Conservation (phyloP, 2,113 vertebrate genomes). For the Xiphorhynchus elegans region DNA sequence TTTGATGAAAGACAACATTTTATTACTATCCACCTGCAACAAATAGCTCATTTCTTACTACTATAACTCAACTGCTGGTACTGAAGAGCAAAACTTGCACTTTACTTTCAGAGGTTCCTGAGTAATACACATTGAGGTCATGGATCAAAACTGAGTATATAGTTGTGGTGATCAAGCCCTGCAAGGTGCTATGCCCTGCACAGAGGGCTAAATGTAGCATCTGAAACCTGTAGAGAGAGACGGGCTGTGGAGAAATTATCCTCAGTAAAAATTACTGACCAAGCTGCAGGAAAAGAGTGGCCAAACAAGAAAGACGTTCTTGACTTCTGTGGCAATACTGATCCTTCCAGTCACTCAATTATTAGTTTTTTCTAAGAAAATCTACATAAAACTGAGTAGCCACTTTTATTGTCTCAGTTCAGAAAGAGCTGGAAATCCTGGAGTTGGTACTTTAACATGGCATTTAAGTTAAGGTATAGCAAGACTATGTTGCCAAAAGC, state of each 20-base stretch:
- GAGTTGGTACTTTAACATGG: not conserved
- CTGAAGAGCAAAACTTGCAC: not conserved
- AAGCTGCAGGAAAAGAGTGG: not conserved
- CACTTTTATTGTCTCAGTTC: not conserved
- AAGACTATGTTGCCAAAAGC: not conserved
- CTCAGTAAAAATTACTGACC: not conserved
- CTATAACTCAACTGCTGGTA: not conserved
- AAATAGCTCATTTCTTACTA: slow-evolving; percentile 12
- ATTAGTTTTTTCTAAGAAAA: not conserved
- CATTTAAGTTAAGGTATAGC: not conserved
- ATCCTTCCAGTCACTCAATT: not conserved
- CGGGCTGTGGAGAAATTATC: not conserved
- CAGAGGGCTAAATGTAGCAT: not conserved
- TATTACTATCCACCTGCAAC: slow-evolving; percentile 7
- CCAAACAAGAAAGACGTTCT: not conserved
- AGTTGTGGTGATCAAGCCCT: not conserved
- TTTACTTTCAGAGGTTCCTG: not conserved
- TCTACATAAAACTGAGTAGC: not conserved
- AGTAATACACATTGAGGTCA: not conserved
- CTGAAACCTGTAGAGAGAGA: not conserved
- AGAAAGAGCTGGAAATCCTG: not conserved
- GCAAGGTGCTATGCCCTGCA: not conserved
- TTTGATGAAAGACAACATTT: not conserved
- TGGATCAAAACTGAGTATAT: not conserved
- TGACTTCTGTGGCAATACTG: not conserved